Conservation (phyloP, 1,140 invertebrate species). For the Watersipora subatra region DNA sequence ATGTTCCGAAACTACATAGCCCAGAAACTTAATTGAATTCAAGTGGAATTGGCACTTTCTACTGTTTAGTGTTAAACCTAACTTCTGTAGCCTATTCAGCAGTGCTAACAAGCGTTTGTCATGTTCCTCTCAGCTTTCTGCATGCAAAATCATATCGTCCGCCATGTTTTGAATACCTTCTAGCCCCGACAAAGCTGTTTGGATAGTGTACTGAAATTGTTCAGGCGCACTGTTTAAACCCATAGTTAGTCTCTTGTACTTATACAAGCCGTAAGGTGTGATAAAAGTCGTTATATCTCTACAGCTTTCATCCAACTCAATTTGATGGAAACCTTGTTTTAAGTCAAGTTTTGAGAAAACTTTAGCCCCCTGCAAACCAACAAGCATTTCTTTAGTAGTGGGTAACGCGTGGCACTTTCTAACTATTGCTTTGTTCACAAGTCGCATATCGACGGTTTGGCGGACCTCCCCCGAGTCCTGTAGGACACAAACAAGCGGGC, state of each 20-base stretch:
- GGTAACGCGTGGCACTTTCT: slow-evolving; percentile 17
- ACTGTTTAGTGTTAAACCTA: neutral
- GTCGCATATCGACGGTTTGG: slow-evolving; percentile 20
- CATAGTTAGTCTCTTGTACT: slow-evolving; percentile 18
- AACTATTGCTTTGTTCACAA: slow-evolving; percentile 17
- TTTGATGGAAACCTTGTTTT: slow-evolving; percentile 18
- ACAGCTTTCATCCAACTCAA: slow-evolving; percentile 16
- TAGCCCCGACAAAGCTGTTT: neutral
- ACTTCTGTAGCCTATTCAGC: neutral
- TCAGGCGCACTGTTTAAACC: slow-evolving; percentile 15
- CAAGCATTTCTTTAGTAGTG: slow-evolving; percentile 19
- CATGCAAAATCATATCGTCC: neutral
- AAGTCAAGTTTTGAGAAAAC: slow-evolving; percentile 20
- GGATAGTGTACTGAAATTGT: neutral
- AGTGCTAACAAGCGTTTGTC: neutral
- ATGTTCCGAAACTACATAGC: neutral
- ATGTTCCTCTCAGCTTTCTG: neutral
- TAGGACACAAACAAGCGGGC: slow-evolving; percentile 19
- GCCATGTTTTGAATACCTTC: neutral
- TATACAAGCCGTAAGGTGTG: slow-evolving; percentile 14
- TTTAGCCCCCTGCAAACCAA: slow-evolving; percentile 16
- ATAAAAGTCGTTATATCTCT: slow-evolving; percentile 18
- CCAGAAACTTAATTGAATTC: neutral
- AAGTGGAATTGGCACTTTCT: neutral
- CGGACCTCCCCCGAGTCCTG: slow-evolving; percentile 15